Evolutionary conservation across 2,797 vertebrate species (phyloP).

Genomic region (Notolabrus celidotus): DNA sequence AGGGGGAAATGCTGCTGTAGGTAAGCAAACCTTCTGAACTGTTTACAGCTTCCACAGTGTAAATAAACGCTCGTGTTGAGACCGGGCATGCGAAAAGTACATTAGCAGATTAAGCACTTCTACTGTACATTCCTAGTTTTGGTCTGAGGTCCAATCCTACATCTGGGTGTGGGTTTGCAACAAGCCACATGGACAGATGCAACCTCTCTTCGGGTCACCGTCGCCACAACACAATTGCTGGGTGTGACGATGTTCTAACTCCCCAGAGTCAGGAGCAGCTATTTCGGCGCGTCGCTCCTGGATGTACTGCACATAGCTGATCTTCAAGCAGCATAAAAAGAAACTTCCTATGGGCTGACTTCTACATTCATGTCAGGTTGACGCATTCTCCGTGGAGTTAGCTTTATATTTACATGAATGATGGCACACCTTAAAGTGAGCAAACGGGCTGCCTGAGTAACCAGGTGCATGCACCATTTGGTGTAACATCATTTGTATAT

Average conservation of each 20-base stretch:
- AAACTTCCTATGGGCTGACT: constrained; percentile 11
- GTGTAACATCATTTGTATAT: not conserved
- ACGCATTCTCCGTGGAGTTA: too few species aligned
- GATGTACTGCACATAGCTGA: constrained; percentile 31
- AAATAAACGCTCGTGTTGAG: constrained; percentile 31
- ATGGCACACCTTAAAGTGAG: too few species aligned
- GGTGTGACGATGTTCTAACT: constrained; percentile 70
- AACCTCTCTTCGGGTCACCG: constrained; percentile 73
- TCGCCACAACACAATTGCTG: constrained; percentile 78
- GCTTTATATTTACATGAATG: too few species aligned
- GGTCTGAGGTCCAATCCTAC: constrained; percentile 76
- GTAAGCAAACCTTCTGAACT: constrained; percentile 58
- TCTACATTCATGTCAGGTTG: not conserved
- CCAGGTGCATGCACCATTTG: too few species aligned
- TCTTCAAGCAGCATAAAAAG: constrained; percentile 13
- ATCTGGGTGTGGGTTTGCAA: constrained; percentile 77
- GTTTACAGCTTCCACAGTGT: constrained; percentile 48
- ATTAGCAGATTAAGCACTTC: constrained; percentile 50
- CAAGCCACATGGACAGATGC: constrained; percentile 69
- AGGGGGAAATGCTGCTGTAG: constrained; percentile 63
- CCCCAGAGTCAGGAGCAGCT: constrained; percentile 59
- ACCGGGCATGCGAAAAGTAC: constrained; percentile 33
- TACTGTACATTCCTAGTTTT: constrained; percentile 72
- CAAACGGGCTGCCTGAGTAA: too few species aligned
- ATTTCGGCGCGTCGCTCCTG: constrained; percentile 61